These are phyloP conservation scores for Acrobasis suavella DNA, from an alignment of 2,888 invertebrate genomes.

Conservation along the genomic window DNA sequence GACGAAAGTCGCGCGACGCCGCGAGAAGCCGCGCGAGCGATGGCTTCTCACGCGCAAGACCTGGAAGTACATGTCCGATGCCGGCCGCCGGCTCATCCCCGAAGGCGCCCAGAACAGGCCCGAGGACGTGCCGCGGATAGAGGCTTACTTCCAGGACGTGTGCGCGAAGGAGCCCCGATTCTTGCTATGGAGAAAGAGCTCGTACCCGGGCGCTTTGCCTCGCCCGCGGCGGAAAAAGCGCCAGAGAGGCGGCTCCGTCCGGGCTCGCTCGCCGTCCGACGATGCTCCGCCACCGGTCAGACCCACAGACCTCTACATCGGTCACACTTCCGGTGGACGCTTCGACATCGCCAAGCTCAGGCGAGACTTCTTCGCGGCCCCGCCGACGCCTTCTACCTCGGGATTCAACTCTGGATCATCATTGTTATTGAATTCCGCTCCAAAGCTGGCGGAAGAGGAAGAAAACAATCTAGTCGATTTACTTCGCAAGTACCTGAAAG, in stretches of 20 bases:
- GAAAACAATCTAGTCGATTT: conserved; percentile 84
- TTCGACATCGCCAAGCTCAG: conserved; percentile 87
- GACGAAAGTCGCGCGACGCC: conserved; percentile 82
- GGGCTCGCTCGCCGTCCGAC: conserved; percentile 85
- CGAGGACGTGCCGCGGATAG: conserved; percentile 91
- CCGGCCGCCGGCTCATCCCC: conserved; percentile 92
- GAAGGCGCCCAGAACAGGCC: conserved; percentile 87
- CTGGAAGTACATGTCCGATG: conserved; percentile 96
- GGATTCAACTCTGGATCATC: conserved; percentile 42
- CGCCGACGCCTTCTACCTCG: conserved; percentile 55
- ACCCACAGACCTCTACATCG: conserved; percentile 72
- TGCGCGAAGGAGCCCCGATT: conserved; percentile 90
- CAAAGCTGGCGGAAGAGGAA: conserved; percentile 66
- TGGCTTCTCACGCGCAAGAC: conserved; percentile 95
- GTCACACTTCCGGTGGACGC: conserved; percentile 83
- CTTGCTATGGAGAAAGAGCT: conserved; percentile 91
- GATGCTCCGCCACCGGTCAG: conserved; percentile 78
- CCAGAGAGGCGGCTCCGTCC: conserved; percentile 85
- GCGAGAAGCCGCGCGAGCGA: conserved; percentile 87
- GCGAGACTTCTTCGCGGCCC: conserved; percentile 84
- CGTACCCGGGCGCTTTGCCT: conserved; percentile 88
- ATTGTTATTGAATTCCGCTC: conserved; percentile 49
- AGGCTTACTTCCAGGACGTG: conserved; percentile 92
- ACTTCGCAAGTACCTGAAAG: conserved; percentile 85
- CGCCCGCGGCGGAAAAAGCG: conserved; percentile 81